These are phyloP conservation scores for Sciurus carolinensis DNA, from an alignment of 2,797 vertebrate genomes.

Conservation along the genomic window DNA sequence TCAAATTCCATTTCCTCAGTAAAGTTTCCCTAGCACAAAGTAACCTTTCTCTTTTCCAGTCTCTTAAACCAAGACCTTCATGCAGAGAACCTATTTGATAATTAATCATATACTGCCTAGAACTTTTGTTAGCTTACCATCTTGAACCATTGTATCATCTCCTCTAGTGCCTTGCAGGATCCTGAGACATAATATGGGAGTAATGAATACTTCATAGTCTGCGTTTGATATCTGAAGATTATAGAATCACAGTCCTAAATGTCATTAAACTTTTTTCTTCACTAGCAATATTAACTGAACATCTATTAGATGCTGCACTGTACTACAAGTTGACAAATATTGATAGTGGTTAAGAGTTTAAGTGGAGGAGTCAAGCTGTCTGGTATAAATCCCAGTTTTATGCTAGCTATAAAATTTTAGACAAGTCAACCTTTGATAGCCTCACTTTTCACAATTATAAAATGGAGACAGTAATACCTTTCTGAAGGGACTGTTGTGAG, in stretches of 20 bases:
- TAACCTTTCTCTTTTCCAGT: neutral
- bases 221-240: constrained; percentile 4
- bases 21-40: constrained; percentile 52
- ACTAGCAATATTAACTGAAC: constrained; percentile 22
- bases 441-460: constrained; percentile 50
- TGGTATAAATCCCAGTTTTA: constrained; percentile 18
- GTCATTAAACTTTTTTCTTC: constrained; percentile 13
- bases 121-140: constrained; percentile 9
- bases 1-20: constrained; percentile 63
- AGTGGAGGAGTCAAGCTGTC: neutral
- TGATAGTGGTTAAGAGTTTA: constrained; percentile 17
- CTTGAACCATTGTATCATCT: constrained; percentile 3
- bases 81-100: constrained; percentile 24
- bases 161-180: neutral
- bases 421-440: neutral
- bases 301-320: neutral
- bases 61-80: constrained; percentile 30
- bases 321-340: neutral
- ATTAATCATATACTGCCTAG: constrained; percentile 42
- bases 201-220: constrained; percentile 25
- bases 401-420: neutral
- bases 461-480: neutral
- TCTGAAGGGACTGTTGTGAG: constrained; percentile 1
- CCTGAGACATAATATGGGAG: neutral
- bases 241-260: neutral